Conservation (phyloP, 35 echinoderm and acorn worm species). For the Holothuria glaberrima region DNA sequence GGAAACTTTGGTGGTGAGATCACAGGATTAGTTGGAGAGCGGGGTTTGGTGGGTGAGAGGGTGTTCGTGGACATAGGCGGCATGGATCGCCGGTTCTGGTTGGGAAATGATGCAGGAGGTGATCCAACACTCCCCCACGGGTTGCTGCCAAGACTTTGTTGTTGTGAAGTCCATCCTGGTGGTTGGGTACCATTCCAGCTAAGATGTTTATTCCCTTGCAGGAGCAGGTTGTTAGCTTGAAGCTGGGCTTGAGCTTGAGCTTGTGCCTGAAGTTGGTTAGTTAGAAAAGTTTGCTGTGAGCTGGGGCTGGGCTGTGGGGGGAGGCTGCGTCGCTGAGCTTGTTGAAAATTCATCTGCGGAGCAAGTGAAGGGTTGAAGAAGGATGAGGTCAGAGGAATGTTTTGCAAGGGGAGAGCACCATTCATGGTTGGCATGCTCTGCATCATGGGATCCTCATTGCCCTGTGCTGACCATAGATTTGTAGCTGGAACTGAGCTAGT, state of each 20-base stretch:
- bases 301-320: slow-evolving; percentile 81
- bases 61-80: slow-evolving; percentile 62
- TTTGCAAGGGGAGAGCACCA: slow-evolving; percentile 95
- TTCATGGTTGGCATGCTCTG: slow-evolving; percentile 94
- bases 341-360: slow-evolving; percentile 63
- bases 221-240: slow-evolving; percentile 79
- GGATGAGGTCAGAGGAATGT: slow-evolving; percentile 93
- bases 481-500: slow-evolving; percentile 78
- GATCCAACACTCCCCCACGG: slow-evolving; percentile 96
- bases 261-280: slow-evolving; percentile 81
- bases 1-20: slow-evolving; percentile 97
- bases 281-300: slow-evolving; percentile 84
- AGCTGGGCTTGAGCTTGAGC: slow-evolving; percentile 71
- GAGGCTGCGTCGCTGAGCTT: slow-evolving; percentile 80
- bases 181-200: slow-evolving; percentile 82
- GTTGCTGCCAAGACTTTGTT: slow-evolving; percentile 67
- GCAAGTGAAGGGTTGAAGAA: slow-evolving; percentile 86
- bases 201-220: slow-evolving; percentile 74
- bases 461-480: slow-evolving; percentile 88
- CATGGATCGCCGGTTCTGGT: slow-evolving; percentile 84
- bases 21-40: slow-evolving; percentile 77
- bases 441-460: slow-evolving; percentile 89
- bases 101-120: slow-evolving; percentile 69
- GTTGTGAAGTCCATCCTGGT: slow-evolving; percentile 71
- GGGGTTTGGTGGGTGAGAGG: slow-evolving; percentile 82